Percentiles rank a stretch among this genome's conserved stretches.
Conservation (phyloP, 30 jellyfish, hydroid and myxozoan species). For the Pseudorhiza aurosa region DNA sequence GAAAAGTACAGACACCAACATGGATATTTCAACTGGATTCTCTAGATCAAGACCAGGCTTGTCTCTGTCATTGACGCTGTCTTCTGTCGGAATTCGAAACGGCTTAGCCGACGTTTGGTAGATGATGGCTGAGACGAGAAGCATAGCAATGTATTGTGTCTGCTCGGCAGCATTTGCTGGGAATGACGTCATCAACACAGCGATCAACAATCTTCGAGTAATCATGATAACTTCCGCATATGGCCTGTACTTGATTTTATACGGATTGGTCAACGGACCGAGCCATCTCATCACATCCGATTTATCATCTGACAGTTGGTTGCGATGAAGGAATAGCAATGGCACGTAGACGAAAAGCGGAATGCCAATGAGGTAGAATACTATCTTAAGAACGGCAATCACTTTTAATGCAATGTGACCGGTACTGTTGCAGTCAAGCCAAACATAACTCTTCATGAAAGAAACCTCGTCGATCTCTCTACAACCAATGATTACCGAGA, state of each 20-base stretch:
- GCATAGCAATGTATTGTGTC: slow-evolving; percentile 1
- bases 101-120: slow-evolving; percentile 50
- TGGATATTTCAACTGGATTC: slow-evolving; percentile 31
- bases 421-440: slow-evolving; percentile 35
- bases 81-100: neutral
- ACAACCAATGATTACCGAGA: slow-evolving; percentile 30
- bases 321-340: slow-evolving; percentile 22
- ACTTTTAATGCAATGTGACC: slow-evolving; percentile 1
- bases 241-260: slow-evolving; percentile 19
- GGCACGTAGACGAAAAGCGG: slow-evolving; percentile 46
- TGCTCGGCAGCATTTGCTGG: slow-evolving; percentile 23
- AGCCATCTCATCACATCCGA: slow-evolving; percentile 28
- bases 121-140: slow-evolving; percentile 20
- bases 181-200: slow-evolving; percentile 20
- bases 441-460: slow-evolving; percentile 22
- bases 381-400: slow-evolving; percentile 21
- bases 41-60: slow-evolving; percentile 24
- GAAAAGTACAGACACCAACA: slow-evolving; percentile 31
- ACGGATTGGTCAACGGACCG: slow-evolving; percentile 18
- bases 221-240: slow-evolving; percentile 40
- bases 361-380: slow-evolving; percentile 35
- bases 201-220: slow-evolving; percentile 30
- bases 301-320: slow-evolving; percentile 5
- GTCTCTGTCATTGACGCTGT: neutral
- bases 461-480: slow-evolving; percentile 25